Evolutionary conservation across 2,113 vertebrate species (phyloP), one percentile per base, ranked within the genome.

Genomic region (Gasterosteus aculeatus): DNA sequence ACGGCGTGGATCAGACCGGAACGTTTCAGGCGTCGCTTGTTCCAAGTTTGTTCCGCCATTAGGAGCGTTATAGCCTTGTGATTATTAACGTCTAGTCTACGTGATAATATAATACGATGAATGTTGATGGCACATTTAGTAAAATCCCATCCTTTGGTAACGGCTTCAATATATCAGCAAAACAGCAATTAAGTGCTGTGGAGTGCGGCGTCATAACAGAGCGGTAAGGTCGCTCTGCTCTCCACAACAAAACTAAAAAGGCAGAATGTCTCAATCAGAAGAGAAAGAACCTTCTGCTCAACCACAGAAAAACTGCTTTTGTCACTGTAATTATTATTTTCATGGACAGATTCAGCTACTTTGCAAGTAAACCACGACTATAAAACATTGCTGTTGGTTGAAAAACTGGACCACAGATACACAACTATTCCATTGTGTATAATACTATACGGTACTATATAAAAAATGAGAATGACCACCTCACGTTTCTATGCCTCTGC

Each of bases 121-220:
- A 38, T 70, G 39, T 38, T 10, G 75, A 87, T 71, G 76, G 53
- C 68, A 77, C 58, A 65, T 83, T 80, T 85, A 7, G 67, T 63
- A 62, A 87, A 83, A 87, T 87, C n/a, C 73, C 64, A 76, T 69
- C 71, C 72, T 87, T 78, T 38, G 16, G 60, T 88, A 87, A 91
- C 80, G 79, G 76, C 75, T 71, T 82, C 76, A 56, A 81, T 85
- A 80, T 82, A 82, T 85, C 86, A 77, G 69, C 51, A 64, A 83
- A 85, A 89, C 81, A 73, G 68, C 7, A 44, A 33, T 85, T 77
- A 85, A 86, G 87, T 77, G 83, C 89, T 77, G 70, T 59, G 46
- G 75, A 69, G 54, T 62, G 69, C 77, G 59, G 67, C 79, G 53
- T 78, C 75, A 75, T 79, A 56, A 75, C 62, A 54, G 60, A 75